A percentile compares a stretch with the other conserved stretches of the same genome.
phyloP scores from a whole-genome alignment of 92 coral and sea anemone genomes.

The Siderastrea siderea region DNA sequence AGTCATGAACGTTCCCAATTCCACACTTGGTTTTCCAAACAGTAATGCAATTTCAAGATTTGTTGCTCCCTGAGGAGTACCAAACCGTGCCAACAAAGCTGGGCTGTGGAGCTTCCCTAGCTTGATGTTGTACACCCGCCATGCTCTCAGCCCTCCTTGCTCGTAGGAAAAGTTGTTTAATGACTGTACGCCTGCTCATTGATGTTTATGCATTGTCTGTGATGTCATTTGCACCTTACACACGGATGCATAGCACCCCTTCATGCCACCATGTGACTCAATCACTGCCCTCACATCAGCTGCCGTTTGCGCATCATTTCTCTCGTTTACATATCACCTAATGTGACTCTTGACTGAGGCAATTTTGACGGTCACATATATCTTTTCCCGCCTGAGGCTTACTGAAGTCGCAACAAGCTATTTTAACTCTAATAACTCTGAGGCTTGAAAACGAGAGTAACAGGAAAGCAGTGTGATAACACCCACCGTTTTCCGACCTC shows the following conservation, averaged over 20 bases:
- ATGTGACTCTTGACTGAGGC: neutral
- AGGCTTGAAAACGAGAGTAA: neutral
- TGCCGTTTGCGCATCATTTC: neutral
- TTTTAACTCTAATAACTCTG: neutral
- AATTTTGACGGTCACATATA: neutral
- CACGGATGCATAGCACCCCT: neutral
- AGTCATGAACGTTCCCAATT: constrained; percentile 8
- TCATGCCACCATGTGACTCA: neutral
- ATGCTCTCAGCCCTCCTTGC: constrained; percentile 44
- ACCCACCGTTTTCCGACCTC: neutral
- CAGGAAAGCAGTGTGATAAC: constrained; percentile 3
- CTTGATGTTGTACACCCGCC: constrained; percentile 60
- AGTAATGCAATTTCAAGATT: neutral
- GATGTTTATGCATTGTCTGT: constrained; percentile 7
- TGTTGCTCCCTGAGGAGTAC: constrained; percentile 45
- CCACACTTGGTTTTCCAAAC: constrained; percentile 36
- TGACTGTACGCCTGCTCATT: neutral
- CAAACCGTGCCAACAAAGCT: constrained; percentile 20
- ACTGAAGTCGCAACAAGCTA: neutral
- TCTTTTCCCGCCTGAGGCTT: neutral
- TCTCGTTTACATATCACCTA: neutral
- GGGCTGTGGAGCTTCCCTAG: constrained; percentile 51
- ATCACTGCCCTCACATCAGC: neutral
- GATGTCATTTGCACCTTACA: neutral
- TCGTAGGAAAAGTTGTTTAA: constrained; percentile 3